Percentiles rank a stretch among this genome's conserved stretches.
Conservation (phyloP, 92 coral and sea anemone genomes). For the Phenganax marumi region DNA sequence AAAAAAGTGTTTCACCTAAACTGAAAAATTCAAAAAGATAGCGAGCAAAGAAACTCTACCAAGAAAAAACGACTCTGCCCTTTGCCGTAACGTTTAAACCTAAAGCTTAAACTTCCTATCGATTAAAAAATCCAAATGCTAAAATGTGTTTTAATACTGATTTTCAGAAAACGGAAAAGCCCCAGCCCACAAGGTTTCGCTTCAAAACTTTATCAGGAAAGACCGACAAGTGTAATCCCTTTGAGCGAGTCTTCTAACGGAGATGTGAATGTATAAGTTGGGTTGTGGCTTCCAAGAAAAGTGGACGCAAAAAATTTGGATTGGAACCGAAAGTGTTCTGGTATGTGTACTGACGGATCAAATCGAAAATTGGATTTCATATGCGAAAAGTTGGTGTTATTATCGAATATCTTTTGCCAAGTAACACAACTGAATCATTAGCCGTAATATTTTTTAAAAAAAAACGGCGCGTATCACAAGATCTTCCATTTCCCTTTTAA, state of each 20-base stretch:
- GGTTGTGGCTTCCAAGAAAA: not conserved
- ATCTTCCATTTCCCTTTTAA: too few relatives aligned
- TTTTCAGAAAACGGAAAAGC: not conserved
- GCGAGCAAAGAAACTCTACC: too few relatives aligned
- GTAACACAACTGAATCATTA: too few relatives aligned
- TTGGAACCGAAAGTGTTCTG: not conserved
- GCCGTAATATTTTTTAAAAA: too few relatives aligned
- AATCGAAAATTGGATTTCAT: too few relatives aligned
- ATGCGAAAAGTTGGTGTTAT: too few relatives aligned
- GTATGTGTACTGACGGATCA: not conserved
- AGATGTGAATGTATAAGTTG: not conserved
- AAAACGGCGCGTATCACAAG: too few relatives aligned
- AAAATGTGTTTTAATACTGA: not conserved
- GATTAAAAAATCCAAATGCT: not conserved
- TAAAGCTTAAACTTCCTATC: not conserved
- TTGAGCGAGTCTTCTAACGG: not conserved
- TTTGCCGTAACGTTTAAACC: too few relatives aligned
- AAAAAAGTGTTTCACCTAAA: too few relatives aligned
- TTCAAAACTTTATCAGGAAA: slow-evolving; percentile 10
- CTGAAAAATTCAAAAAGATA: too few relatives aligned
- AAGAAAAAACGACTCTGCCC: too few relatives aligned
- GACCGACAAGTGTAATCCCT: not conserved
- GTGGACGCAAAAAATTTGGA: not conserved
- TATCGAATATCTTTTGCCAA: too few relatives aligned
- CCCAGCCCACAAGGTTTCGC: not conserved